Evolutionary conservation across 2,888 invertebrate genomes (phyloP), one percentile per base, ranked within the genome.

Genomic region (Julus scandinavius): DNA sequence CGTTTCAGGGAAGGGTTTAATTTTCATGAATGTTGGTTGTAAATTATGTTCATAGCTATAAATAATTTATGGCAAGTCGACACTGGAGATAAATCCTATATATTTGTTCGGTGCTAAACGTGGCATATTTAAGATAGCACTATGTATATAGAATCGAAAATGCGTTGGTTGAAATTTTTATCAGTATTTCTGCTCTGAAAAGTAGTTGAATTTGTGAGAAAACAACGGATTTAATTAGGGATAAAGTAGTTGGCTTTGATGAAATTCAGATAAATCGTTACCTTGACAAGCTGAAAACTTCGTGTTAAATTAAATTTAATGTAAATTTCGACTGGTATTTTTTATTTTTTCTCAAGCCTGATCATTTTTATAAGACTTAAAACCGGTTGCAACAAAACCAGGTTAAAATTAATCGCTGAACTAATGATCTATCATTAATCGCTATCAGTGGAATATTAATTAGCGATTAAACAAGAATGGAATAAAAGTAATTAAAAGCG

Each of bases 1-100:
- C 63, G 63, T 72, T 72, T 72, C 11, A 11, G 20, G 72, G 29
- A 72, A 29, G 72, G 72, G 7, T 72, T 29, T 11, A 72, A 29
- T 29, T 72, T 72, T 72, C 29, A 72, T 72, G 72, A 5, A 72
- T 29, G 72, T 72, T 17, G n/a, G 58, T 58, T 72, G 72, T 72
- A 72, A 29, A 72, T 29, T 72, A 72, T 29, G 72, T 29, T n/a
- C n/a, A 20, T 63, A 29, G 7, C 72, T 11, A 9, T 63, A 63
- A 17, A 72, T 20, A 72, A 72, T 72, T 72, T 72, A 72, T 72
- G 20, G 72, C 72, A 3, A 72, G 72, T 72, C 29, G 72, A 72
- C 72, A 72, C 72, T 72, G 29, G 29, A 72, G 72, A 72, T 72
- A 72, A 72, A 29, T 29, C n/a, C 72, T 72, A 58, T 58, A 58